A percentile compares a stretch with the other conserved stretches of the same genome.
Conservation (phyloP, 2,888 invertebrate species). For the Agrochola lota region DNA sequence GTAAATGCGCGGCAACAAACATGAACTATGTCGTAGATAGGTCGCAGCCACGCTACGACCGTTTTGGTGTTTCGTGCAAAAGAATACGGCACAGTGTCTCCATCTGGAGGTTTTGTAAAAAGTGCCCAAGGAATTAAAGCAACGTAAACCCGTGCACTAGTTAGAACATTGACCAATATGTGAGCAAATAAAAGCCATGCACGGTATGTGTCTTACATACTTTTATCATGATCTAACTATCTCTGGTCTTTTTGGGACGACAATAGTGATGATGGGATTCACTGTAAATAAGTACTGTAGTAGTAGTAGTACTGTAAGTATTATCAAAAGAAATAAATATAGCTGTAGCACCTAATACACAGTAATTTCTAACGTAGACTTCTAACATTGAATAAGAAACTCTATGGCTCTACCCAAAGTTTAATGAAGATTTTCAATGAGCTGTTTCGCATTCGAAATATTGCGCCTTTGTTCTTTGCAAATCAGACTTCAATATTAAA, state of each 20-base stretch:
- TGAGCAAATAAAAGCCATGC: neutral
- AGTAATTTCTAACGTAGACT: neutral
- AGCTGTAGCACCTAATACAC: neutral
- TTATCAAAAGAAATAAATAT: neutral
- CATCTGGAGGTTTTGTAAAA: neutral
- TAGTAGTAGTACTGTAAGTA: too few relatives aligned
- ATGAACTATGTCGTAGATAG: neutral
- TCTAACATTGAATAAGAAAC: neutral
- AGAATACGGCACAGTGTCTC: neutral
- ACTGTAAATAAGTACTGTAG: neutral
- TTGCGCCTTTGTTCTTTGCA: neutral
- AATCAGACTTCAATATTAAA: neutral
- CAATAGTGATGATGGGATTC: neutral
- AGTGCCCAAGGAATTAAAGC: neutral
- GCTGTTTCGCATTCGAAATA: slow-evolving; percentile 4
- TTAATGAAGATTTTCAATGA: slow-evolving; percentile 7
- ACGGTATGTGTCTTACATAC: too few relatives aligned
- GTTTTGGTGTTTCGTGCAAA: neutral
- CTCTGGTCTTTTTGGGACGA: neutral
- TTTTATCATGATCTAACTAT: neutral
- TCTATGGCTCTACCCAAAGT: neutral
- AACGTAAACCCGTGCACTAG: neutral
- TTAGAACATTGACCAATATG: neutral
- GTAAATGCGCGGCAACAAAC: neutral
- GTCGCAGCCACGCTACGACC: neutral